Conservation (phyloP, 2,888 invertebrate genomes). For the Keiferia lycopersicella region DNA sequence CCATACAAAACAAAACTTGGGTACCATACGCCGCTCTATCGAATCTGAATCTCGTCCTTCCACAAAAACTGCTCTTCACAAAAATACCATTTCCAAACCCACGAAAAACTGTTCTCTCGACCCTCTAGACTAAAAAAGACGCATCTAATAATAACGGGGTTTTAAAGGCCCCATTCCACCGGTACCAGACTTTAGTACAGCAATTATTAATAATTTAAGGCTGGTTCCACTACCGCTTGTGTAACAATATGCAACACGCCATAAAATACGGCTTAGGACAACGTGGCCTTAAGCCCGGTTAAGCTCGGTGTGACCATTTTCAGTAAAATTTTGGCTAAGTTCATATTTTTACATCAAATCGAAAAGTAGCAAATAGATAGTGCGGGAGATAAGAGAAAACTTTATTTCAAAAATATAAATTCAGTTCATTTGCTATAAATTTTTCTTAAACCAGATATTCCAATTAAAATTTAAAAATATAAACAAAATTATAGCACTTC, state of each 20-base stretch:
- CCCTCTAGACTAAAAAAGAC: conserved; percentile 13
- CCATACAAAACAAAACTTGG: too few species aligned
- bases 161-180: conserved; percentile 17
- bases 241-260: conserved; percentile 23
- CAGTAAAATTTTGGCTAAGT: too few species aligned
- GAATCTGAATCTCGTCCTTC: too few species aligned
- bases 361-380: too few species aligned
- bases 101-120: neutral
- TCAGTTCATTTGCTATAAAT: too few species aligned
- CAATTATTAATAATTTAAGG: conserved; percentile 28
- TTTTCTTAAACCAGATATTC: too few species aligned
- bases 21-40: too few species aligned
- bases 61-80: neutral
- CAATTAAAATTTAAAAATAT: too few species aligned
- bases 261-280: conserved; percentile 25
- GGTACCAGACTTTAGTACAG: conserved; percentile 12
- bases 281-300: conserved; percentile 8
- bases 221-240: conserved; percentile 8
- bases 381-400: too few species aligned
- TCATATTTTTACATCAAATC: too few species aligned
- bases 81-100: neutral
- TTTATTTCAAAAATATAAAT: too few species aligned
- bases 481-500: too few species aligned
- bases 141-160: conserved; percentile 21
- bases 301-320: neutral